Evolutionary conservation across 2,797 vertebrate species (phyloP), one percentile per base, ranked within the genome.

Genomic region (Pygocentrus nattereri): DNA sequence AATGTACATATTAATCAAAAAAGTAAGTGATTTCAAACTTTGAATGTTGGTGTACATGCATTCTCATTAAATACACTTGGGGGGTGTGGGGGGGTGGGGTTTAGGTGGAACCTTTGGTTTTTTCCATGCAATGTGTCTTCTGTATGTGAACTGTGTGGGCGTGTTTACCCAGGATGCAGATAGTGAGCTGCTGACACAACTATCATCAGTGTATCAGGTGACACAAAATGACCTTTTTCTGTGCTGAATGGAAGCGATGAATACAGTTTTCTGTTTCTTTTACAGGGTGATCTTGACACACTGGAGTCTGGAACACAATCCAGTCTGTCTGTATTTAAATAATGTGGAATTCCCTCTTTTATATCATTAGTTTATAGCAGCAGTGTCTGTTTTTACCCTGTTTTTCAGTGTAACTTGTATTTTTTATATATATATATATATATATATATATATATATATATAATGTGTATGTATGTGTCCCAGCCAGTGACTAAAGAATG

Each of bases 401-500:
- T 74, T 49, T 74, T 67, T 44, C 25, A 71, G 7, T 58, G 71
- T 68, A 74, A 74, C 16, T 80, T 67, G 80, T 80, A n/a, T n/a
- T n/a, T n/a, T n/a, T n/a, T n/a, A n/a, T n/a, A n/a, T n/a, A n/a
- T n/a, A n/a, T n/a, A n/a, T n/a, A n/a, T n/a, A n/a, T n/a, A n/a
- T n/a, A n/a, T n/a, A n/a, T n/a, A n/a, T n/a, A n/a, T n/a, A n/a
- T n/a, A n/a, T n/a, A n/a, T n/a, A n/a, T n/a, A n/a, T n/a, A n/a
- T n/a, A n/a, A n/a, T 81, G 58, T 74, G 25, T 49, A 68, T 38
- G 25, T 31, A 23, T 5, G 16, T 58, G 47, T 10, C 44, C 15
- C 6, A 12, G 27, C 18, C 27, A 65, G 62, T 38, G 7, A 25
- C 12, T n/a, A 10, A 52, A 19, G 7, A 16, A 49, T 25, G 7